Evolutionary conservation across 1,140 invertebrate species (phyloP).

Genomic region (Drosophila kikkawai): DNA sequence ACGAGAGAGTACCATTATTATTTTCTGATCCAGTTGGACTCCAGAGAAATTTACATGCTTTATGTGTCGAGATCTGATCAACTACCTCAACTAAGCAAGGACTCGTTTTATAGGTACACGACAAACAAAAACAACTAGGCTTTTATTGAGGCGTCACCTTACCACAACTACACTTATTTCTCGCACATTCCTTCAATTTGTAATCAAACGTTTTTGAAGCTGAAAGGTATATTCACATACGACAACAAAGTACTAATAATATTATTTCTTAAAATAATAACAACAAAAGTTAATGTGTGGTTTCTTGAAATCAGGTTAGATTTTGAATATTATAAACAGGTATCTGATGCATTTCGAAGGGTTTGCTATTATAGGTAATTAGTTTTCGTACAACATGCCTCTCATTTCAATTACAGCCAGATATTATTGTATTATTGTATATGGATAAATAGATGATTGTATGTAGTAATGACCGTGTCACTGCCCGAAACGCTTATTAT

Average conservation of each 20-base stretch:
- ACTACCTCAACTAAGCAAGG: constrained; percentile 13
- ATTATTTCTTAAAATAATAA: constrained; percentile 7
- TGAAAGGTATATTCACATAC: constrained; percentile 13
- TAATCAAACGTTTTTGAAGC: constrained; percentile 17
- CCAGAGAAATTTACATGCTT: constrained; percentile 19
- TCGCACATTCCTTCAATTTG: neutral
- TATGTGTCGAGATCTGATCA: constrained; percentile 20
- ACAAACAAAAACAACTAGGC: neutral
- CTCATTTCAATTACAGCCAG: constrained; percentile 14
- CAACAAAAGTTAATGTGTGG: constrained; percentile 10
- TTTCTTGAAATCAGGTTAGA: constrained; percentile 16
- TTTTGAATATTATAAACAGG: constrained; percentile 19
- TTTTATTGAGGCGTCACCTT: constrained; percentile 15
- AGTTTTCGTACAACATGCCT: constrained; percentile 13
- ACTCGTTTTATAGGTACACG: constrained; percentile 9
- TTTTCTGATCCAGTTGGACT: constrained; percentile 23
- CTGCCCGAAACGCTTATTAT: constrained; percentile 24
- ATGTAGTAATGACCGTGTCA: constrained; percentile 19
- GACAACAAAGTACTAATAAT: constrained; percentile 5
- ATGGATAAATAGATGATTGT: constrained; percentile 18
- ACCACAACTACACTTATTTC: constrained; percentile 1
- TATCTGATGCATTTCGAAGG: constrained; percentile 18
- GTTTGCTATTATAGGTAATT: constrained; percentile 4
- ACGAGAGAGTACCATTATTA: constrained; percentile 16
- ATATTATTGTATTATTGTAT: constrained; percentile 12